These are phyloP conservation scores for Ancistrus triradiatus DNA, from an alignment of 2,113 vertebrate genomes.

Conservation along the genomic window DNA sequence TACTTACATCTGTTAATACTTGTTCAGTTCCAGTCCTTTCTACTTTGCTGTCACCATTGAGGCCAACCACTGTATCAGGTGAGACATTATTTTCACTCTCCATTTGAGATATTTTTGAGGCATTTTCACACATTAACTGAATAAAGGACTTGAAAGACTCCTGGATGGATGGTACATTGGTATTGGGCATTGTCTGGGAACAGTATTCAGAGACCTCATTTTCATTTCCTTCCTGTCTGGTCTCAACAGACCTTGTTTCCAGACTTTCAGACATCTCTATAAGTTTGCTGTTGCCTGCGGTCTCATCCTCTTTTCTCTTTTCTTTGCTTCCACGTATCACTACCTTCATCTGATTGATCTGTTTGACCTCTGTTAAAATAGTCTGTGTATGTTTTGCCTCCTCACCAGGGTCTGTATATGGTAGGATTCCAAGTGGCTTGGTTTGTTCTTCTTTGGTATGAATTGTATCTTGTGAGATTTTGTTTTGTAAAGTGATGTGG, in stretches of 20 bases:
- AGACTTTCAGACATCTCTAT: constrained; percentile 28
- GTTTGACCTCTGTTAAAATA: constrained; percentile 26
- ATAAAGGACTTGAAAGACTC: constrained; percentile 24
- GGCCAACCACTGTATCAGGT: background rate
- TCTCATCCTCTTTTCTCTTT: constrained; percentile 29
- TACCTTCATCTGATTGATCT: constrained; percentile 39
- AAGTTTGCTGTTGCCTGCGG: constrained; percentile 28
- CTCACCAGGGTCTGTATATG: constrained; percentile 27
- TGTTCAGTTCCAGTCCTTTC: constrained; percentile 2
- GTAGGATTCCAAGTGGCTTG: background rate
- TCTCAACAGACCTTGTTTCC: constrained; percentile 14
- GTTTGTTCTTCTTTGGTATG: constrained; percentile 4
- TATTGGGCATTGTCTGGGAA: constrained; percentile 6
- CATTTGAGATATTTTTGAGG: constrained; percentile 7
- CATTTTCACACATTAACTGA: constrained; percentile 24
- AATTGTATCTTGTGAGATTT: constrained; percentile 8
- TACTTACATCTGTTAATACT: constrained; percentile 2
- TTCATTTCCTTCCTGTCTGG: background rate
- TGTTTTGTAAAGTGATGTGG: constrained; percentile 6
- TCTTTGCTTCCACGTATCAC: constrained; percentile 41
- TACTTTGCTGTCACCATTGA: background rate
- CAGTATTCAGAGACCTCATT: constrained; percentile 1
- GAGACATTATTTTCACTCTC: background rate
- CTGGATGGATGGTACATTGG: constrained; percentile 11
- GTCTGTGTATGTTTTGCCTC: constrained; percentile 28